These are phyloP conservation scores for Drosophila oshimai DNA, from an alignment of 1,140 invertebrate genomes.

Conservation along the genomic window DNA sequence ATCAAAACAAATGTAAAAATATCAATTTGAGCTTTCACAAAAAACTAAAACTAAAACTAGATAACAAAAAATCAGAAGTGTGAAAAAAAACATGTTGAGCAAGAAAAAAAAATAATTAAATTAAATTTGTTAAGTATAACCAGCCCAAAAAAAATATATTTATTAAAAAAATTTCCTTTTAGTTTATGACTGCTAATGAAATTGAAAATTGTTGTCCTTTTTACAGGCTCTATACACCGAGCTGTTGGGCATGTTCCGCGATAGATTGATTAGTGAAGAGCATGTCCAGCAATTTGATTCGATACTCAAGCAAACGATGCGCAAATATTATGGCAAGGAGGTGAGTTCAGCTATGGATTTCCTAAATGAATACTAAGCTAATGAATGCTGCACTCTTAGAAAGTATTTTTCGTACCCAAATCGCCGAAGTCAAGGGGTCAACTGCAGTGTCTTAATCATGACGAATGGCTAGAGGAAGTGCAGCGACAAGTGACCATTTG, in stretches of 20 bases:
- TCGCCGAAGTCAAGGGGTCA: conserved; percentile 45
- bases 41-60: too few relatives aligned
- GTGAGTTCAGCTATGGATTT: conserved; percentile 7
- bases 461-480: conserved; percentile 78
- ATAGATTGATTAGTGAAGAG: conserved; percentile 88
- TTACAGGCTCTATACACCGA: conserved; percentile 89
- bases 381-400: conserved; percentile 27
- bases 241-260: conserved; percentile 89
- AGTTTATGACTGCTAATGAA: conserved; percentile 1
- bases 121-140: too few relatives aligned
- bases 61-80: too few relatives aligned
- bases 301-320: conserved; percentile 85
- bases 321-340: conserved; percentile 82
- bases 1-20: too few relatives aligned
- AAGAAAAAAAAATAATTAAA: too few relatives aligned
- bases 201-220: background rate
- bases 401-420: conserved; percentile 75
- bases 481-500: conserved; percentile 74
- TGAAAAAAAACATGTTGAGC: too few relatives aligned
- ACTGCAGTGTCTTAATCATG: conserved; percentile 56
- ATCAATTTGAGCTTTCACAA: too few relatives aligned
- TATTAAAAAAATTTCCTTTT: background rate
- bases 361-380: background rate
- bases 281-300: conserved; percentile 87
- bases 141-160: too few relatives aligned